phyloP scores from a whole-genome alignment of 1,140 invertebrate species.

The Acyrthosiphon pisum region DNA sequence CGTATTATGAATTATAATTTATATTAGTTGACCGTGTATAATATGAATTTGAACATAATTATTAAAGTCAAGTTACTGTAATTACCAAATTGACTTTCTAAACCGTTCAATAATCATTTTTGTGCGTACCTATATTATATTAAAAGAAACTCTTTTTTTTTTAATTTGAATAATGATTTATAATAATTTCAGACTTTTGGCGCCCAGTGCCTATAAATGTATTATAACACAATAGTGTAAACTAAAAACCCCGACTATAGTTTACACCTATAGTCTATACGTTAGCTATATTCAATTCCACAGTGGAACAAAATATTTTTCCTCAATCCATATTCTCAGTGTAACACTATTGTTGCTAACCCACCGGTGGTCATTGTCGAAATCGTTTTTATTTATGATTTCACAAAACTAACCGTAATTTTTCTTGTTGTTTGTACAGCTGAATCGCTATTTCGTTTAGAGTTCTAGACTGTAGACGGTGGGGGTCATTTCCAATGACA shows the following conservation, averaged over 20 bases:
- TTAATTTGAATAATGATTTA: background rate
- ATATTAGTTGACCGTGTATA: background rate
- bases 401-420: background rate
- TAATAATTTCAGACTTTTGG: background rate
- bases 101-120: background rate
- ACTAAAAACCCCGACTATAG: background rate
- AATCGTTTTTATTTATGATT: constrained; percentile 36
- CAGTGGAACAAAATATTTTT: background rate
- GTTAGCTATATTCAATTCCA: background rate
- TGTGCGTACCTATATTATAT: background rate
- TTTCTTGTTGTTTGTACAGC: constrained; percentile 36
- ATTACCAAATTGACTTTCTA: constrained; percentile 5
- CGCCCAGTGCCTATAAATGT: background rate
- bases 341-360: background rate
- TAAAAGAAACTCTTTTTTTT: background rate
- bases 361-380: background rate
- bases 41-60: background rate
- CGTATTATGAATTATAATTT: background rate
- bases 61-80: background rate
- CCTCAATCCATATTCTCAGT: background rate
- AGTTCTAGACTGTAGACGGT: background rate
- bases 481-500: background rate
- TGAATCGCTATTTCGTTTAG: background rate
- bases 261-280: background rate
- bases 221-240: background rate